phyloP scores from a whole-genome alignment of 2,797 vertebrate genomes.

The Aplochiton taeniatus region DNA sequence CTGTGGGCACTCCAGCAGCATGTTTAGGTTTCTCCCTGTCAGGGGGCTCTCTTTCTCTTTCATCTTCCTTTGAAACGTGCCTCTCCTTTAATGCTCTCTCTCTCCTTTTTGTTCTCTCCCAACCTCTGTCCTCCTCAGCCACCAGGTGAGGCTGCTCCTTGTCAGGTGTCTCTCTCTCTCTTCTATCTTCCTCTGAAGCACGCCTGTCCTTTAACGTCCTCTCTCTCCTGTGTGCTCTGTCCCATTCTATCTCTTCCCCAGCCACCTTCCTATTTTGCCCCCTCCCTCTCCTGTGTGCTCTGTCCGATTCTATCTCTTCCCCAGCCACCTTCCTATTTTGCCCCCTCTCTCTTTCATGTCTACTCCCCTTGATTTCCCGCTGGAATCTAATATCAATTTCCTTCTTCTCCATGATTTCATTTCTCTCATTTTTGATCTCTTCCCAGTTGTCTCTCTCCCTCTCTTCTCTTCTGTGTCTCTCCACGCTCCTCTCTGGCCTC shows the following conservation, averaged over 20 bases:
- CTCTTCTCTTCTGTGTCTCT: conserved; percentile 59
- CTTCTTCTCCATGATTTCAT: conserved; percentile 6
- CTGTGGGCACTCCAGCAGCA: too few species aligned
- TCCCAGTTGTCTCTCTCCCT: conserved; percentile 51
- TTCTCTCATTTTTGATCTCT: conserved; percentile 42
- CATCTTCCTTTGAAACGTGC: too few species aligned
- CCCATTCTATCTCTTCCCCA: conserved; percentile 1
- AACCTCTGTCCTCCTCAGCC: conserved; percentile 13
- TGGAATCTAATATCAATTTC: too few species aligned
- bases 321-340: conserved; percentile 9
- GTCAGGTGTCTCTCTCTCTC: conserved; percentile 15
- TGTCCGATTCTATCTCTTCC: conserved; percentile 15
- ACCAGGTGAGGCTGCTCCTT: conserved; percentile 7
- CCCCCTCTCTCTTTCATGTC: not conserved
- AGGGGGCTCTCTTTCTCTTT: too few species aligned
- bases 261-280: conserved; percentile 9
- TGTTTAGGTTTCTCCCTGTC: too few species aligned
- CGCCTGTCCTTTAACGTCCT: conserved; percentile 9
- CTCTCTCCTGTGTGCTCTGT: conserved; percentile 27
- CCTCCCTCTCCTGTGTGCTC: too few species aligned
- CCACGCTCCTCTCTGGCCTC: conserved; percentile 58
- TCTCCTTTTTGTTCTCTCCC: conserved; percentile 9
- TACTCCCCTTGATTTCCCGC: conserved; percentile 1
- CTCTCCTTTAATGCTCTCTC: conserved; percentile 10
- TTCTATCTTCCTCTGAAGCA: not conserved